Percentiles rank a stretch among this genome's conserved stretches.
These are phyloP conservation scores for Leptocoma aspasia DNA, from an alignment of 2,113 vertebrate genomes.

Conservation along the genomic window DNA sequence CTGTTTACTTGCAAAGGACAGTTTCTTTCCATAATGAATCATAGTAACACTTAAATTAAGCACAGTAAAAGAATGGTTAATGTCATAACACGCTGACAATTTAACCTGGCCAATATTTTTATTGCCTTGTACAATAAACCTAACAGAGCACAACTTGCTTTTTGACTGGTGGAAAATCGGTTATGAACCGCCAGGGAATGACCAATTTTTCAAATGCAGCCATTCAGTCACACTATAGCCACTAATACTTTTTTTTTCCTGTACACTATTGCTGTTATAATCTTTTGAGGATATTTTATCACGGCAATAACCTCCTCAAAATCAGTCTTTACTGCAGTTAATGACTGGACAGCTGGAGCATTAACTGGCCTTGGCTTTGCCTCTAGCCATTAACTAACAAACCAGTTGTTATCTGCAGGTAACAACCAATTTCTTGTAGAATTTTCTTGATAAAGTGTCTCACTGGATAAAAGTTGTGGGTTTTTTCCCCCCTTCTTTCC, in stretches of 20 bases:
- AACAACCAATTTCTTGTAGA: slow-evolving; percentile 75
- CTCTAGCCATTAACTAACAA: slow-evolving; percentile 79
- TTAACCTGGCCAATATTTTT: slow-evolving; percentile 87
- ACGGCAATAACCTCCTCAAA: slow-evolving; percentile 82
- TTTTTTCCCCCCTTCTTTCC: neutral
- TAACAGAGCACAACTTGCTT: slow-evolving; percentile 86
- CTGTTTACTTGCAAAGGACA: slow-evolving; percentile 73
- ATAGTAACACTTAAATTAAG: slow-evolving; percentile 78
- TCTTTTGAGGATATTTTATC: slow-evolving; percentile 87
- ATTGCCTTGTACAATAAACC: slow-evolving; percentile 86
- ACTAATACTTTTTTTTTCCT: slow-evolving; percentile 74
- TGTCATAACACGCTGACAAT: slow-evolving; percentile 78
- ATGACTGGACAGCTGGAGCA: slow-evolving; percentile 84
- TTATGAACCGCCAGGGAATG: slow-evolving; percentile 83
- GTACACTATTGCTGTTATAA: slow-evolving; percentile 82
- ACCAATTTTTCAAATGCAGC: slow-evolving; percentile 85
- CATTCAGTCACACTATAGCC: slow-evolving; percentile 79
- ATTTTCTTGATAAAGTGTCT: slow-evolving; percentile 73
- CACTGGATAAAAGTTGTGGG: slow-evolving; percentile 44
- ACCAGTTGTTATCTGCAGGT: slow-evolving; percentile 82
- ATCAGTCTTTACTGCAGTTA: slow-evolving; percentile 84
- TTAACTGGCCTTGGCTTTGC: slow-evolving; percentile 79
- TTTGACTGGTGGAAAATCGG: slow-evolving; percentile 84
- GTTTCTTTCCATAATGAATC: slow-evolving; percentile 75
- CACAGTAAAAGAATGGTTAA: slow-evolving; percentile 82